Percentiles rank a stretch among this genome's conserved stretches.
Conservation (phyloP, 1,140 invertebrate species). For the Steinernema khuongi region DNA sequence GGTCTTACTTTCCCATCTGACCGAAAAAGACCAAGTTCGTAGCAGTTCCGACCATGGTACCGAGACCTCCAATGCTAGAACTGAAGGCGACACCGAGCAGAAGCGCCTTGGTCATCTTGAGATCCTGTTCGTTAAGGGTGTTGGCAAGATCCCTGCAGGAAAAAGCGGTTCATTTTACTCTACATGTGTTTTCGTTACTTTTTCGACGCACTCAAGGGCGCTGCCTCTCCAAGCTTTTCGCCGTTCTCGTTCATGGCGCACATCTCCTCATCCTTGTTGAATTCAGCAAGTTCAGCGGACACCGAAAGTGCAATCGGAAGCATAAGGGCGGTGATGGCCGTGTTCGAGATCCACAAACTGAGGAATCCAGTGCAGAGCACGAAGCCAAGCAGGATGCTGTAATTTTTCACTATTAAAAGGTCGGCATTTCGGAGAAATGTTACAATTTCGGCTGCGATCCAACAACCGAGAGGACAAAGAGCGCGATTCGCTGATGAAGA, state of each 20-base stretch:
- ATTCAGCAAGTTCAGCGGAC: conserved; percentile 38
- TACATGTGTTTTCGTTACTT: not conserved
- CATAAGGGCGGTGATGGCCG: conserved; percentile 62
- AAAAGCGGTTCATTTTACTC: not conserved
- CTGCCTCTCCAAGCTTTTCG: not conserved
- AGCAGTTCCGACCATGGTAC: conserved; percentile 60
- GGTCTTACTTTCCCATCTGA: conserved; percentile 35
- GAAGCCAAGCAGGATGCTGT: conserved; percentile 44
- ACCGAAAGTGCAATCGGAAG: conserved; percentile 61
- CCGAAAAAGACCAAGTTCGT: conserved; percentile 59
- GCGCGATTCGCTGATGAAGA: conserved; percentile 74
- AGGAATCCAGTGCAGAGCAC: conserved; percentile 43
- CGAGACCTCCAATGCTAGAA: conserved; percentile 61
- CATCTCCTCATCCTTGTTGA: conserved; percentile 26
- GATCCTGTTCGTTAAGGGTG: conserved; percentile 29
- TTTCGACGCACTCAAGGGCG: not conserved
- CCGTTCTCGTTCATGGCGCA: not conserved
- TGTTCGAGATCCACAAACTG: conserved; percentile 64
- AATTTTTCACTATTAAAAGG: conserved; percentile 5
- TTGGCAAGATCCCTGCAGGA: conserved; percentile 31
- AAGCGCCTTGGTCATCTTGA: conserved; percentile 36
- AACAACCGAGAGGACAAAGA: conserved; percentile 72
- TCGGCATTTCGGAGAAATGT: conserved; percentile 18
- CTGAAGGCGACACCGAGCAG: conserved; percentile 51
- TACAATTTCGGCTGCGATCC: conserved; percentile 65